These are phyloP conservation scores for Anisognathus igniventris DNA, from an alignment of 2,797 vertebrate species.

Conservation along the genomic window DNA sequence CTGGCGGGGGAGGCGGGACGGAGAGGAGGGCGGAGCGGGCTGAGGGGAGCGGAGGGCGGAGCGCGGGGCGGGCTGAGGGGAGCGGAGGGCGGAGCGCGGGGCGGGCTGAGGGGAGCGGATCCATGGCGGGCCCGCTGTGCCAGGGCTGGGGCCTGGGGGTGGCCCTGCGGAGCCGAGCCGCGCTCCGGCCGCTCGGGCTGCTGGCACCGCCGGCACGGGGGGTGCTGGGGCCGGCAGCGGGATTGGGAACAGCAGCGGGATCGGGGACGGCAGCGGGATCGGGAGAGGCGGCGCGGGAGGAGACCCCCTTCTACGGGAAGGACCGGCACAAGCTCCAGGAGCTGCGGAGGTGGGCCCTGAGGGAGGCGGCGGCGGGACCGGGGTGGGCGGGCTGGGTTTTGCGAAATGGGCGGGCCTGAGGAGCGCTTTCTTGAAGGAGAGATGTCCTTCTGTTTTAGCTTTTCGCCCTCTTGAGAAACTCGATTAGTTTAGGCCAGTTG, in stretches of 20 bases:
- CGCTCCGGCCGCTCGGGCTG: conserved; percentile 74
- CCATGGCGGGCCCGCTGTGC: conserved; percentile 82
- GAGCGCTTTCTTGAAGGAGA: rapidly evolving
- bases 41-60: background rate
- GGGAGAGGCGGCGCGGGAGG: conserved; percentile 73
- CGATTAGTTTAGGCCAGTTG: rapidly evolving
- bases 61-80: conserved; percentile 68
- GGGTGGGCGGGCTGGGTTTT: background rate
- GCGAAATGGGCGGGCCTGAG: rapidly evolving
- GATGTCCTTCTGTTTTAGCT: rapidly evolving
- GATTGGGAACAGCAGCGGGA: background rate
- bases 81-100: background rate
- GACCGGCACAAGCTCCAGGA: conserved; percentile 89
- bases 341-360: conserved; percentile 82
- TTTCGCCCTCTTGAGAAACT: background rate
- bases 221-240: background rate
- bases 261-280: background rate
- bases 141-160: conserved; percentile 77
- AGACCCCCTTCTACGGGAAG: conserved; percentile 86
- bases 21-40: background rate
- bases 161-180: background rate
- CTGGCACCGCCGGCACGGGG: conserved; percentile 71
- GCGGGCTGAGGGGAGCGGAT: conserved; percentile 1
- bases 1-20: background rate
- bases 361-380: background rate